phyloP scores from a whole-genome alignment of 92 coral and sea anemone genomes.

The Palythoa grandis region DNA sequence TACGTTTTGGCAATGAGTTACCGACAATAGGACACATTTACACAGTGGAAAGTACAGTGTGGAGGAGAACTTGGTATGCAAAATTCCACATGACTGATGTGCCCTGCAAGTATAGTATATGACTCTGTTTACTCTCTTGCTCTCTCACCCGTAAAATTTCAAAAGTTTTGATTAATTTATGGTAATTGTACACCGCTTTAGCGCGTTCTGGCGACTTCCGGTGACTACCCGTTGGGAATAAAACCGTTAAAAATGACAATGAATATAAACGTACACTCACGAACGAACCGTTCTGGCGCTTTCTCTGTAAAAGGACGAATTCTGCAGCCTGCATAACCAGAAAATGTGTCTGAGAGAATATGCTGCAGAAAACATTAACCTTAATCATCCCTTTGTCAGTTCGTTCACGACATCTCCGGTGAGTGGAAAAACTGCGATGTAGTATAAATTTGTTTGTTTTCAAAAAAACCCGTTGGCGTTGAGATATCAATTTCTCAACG shows the following conservation, averaged over 20 bases:
- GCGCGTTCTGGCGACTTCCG: background rate
- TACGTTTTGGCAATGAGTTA: no score
- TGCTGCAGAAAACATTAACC: slow-evolving; percentile 58
- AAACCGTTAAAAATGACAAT: slow-evolving; percentile 14
- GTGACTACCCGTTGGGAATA: slow-evolving; percentile 23
- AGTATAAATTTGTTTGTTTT: no score
- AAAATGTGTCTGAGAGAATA: slow-evolving; percentile 64
- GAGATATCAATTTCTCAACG: no score
- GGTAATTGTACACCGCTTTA: slow-evolving; percentile 8
- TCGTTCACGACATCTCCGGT: slow-evolving; percentile 96
- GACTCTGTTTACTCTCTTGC: no score
- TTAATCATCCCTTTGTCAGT: slow-evolving; percentile 68
- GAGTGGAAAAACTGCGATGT: slow-evolving; percentile 25
- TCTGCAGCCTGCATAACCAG: background rate
- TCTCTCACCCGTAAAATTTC: no score
- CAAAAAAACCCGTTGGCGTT: no score
- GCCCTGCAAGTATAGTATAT: no score
- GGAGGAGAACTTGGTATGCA: no score
- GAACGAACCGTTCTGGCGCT: background rate
- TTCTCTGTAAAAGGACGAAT: background rate
- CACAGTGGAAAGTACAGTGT: no score
- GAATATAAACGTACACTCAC: background rate
- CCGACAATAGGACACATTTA: no score
- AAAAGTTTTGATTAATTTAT: background rate
- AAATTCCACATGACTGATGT: no score